Evolutionary conservation across 2,888 invertebrate species (phyloP), one percentile per base, ranked within the genome.

Genomic region (Julus scandinavius): DNA sequence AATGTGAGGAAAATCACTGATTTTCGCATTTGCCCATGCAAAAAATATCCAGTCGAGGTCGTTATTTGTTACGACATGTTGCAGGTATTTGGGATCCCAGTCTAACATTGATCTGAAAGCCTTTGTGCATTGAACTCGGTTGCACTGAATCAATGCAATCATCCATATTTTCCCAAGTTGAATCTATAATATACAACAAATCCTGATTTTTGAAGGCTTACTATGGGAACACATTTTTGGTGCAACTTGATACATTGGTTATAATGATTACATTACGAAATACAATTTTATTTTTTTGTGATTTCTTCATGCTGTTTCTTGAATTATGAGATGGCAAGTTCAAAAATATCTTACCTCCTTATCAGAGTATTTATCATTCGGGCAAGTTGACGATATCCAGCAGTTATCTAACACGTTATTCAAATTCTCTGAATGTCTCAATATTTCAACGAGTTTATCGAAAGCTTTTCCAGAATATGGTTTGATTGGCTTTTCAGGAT

Each of bases 91-190:
- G 41, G 45, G 86, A 1, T 45, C 45, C 49, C 49, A 29, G 13
- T 40, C 49, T 15, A 86, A n/a, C 41, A 86, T 41, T 7, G 29
- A 50, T 13, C 86, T 40, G 50, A 86, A 86, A n/a, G 86, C 45
- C 29, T 50, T 17, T 2, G 80, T 87, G 29, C 87, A 87, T 2
- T 20, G 80, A 13, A 6, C 29, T 1, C 54, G 40, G 20, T 80
- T 80, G 45, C 87, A 87, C 40, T 87, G n/a, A 80, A 87, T 45
- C 17, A 87, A 45, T 45, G 87, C 87, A 83, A 7, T 45, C n/a
- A 7, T 87, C 72, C 72, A 87, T 6, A 87, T 58, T 17, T 58
- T 58, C 29, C 58, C 58, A 29, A n/a, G 49, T 41, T 87, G 58
- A 58, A 58, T 58, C 58, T 58, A n/a, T n/a, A n/a, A n/a, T n/a